A percentile compares a stretch with the other conserved stretches of the same genome.
Evolutionary conservation across 1,140 invertebrate species (phyloP).

Genomic region (Scaptodrosophila lebanonensis): DNA sequence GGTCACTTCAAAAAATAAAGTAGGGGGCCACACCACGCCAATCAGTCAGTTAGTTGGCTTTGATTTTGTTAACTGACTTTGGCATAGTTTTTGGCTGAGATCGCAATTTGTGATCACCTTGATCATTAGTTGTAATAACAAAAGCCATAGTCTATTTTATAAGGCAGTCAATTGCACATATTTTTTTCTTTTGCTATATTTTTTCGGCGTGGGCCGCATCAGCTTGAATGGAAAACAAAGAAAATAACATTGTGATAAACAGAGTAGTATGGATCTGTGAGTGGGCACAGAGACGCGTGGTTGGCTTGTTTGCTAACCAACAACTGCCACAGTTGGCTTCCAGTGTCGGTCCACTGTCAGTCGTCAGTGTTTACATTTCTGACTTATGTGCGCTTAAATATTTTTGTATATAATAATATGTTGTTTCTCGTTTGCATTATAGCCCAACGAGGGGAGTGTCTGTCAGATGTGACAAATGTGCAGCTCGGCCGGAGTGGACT

Average conservation of each 20-base stretch:
- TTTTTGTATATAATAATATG: too few species aligned
- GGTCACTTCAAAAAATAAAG: slow-evolving; percentile 32
- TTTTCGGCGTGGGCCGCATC: too few species aligned
- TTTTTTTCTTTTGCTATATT: too few species aligned
- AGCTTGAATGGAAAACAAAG: too few species aligned
- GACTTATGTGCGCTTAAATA: slow-evolving; percentile 32
- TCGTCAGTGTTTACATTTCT: background rate
- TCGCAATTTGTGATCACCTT: slow-evolving; percentile 36
- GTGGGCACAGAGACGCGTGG: slow-evolving; percentile 54
- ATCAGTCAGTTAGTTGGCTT: too few species aligned
- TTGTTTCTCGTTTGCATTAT: too few species aligned
- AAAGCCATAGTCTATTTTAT: too few species aligned
- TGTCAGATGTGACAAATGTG: too few species aligned
- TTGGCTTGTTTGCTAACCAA: slow-evolving; percentile 64
- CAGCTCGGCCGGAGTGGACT: too few species aligned
- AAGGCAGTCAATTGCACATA: too few species aligned
- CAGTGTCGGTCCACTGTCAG: slow-evolving; percentile 39
- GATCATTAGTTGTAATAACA: slow-evolving; percentile 45
- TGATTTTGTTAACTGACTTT: slow-evolving; percentile 62
- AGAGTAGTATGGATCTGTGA: slow-evolving; percentile 40
- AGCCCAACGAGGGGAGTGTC: too few species aligned
- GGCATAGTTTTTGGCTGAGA: slow-evolving; percentile 70
- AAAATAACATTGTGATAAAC: slow-evolving; percentile 13
- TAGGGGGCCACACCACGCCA: slow-evolving; percentile 25
- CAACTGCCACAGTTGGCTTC: slow-evolving; percentile 52